Percentiles rank a stretch among this genome's conserved stretches.
These are phyloP conservation scores for Oxygymnocypris stewartii DNA, from an alignment of 2,113 vertebrate genomes.

Conservation along the genomic window DNA sequence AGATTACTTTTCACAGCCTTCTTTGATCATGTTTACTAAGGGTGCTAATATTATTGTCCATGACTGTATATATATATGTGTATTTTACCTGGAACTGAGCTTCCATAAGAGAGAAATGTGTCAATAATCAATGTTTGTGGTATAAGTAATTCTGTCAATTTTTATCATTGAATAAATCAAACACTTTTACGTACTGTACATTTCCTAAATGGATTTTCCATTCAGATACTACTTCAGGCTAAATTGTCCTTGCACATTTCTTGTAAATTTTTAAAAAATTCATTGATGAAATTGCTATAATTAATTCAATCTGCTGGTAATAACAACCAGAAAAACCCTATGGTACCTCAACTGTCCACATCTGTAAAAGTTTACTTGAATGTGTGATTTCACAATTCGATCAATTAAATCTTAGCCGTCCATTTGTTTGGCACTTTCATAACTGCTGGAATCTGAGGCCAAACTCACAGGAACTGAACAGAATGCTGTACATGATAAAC, in stretches of 20 bases:
- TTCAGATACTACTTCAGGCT: not conserved
- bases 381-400: not conserved
- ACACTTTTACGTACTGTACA: not conserved
- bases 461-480: slow-evolving; percentile 25
- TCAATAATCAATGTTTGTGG: not conserved
- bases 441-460: not conserved
- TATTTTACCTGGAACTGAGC: no score
- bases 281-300: not conserved
- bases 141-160: not conserved
- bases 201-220: not conserved
- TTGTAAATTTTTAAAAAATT: no score
- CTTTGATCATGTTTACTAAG: no score
- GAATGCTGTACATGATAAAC: slow-evolving; percentile 57
- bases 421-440: slow-evolving; percentile 9
- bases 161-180: not conserved
- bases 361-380: slow-evolving; percentile 12
- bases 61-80: no score
- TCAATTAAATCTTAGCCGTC: not conserved
- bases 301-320: not conserved
- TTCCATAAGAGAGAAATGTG: not conserved
- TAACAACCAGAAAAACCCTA: not conserved
- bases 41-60: no score
- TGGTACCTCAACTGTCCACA: not conserved
- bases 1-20: no score
- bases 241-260: no score